Evolutionary conservation across 2,888 invertebrate genomes (phyloP).

Genomic region (Phengaris alcon): DNA sequence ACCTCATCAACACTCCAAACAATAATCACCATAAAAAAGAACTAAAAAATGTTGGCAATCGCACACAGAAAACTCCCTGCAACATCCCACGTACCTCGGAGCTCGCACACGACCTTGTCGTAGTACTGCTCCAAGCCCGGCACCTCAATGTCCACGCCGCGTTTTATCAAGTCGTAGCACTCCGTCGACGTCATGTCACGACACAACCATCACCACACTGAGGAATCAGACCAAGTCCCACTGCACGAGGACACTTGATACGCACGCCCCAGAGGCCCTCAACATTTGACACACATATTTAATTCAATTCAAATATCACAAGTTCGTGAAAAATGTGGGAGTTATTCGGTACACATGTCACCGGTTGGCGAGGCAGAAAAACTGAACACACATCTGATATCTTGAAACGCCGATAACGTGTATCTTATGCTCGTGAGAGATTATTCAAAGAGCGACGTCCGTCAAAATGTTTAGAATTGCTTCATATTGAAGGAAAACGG

Average conservation of each 20-base stretch:
- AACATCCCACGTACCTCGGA: conserved; percentile 70
- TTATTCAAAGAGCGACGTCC: conserved; percentile 28
- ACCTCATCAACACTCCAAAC: conserved; percentile 32
- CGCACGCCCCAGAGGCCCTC: conserved; percentile 67
- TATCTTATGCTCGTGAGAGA: conserved; percentile 29
- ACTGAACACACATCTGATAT: conserved; percentile 41
- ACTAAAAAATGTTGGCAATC: neutral
- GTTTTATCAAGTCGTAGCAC: conserved; percentile 74
- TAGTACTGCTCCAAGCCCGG: conserved; percentile 78
- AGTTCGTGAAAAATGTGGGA: conserved; percentile 21
- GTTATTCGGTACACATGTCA: conserved; percentile 37
- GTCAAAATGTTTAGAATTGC: conserved; percentile 45
- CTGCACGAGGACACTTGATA: conserved; percentile 59
- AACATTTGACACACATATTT: conserved; percentile 54
- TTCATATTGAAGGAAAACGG: conserved; percentile 47
- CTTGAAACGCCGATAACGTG: conserved; percentile 40
- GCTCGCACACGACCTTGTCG: conserved; percentile 79
- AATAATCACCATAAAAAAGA: neutral
- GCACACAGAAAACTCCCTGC: too few relatives aligned
- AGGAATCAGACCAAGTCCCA: conserved; percentile 75
- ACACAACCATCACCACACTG: conserved; percentile 44
- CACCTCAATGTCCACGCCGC: conserved; percentile 73
- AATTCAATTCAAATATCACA: conserved; percentile 13
- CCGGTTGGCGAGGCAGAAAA: conserved; percentile 33
- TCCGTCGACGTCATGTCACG: conserved; percentile 74